Percentiles rank a stretch among this genome's conserved stretches.
Evolutionary conservation across 1,140 invertebrate genomes (phyloP).

Genomic region (Danaus plexippus): DNA sequence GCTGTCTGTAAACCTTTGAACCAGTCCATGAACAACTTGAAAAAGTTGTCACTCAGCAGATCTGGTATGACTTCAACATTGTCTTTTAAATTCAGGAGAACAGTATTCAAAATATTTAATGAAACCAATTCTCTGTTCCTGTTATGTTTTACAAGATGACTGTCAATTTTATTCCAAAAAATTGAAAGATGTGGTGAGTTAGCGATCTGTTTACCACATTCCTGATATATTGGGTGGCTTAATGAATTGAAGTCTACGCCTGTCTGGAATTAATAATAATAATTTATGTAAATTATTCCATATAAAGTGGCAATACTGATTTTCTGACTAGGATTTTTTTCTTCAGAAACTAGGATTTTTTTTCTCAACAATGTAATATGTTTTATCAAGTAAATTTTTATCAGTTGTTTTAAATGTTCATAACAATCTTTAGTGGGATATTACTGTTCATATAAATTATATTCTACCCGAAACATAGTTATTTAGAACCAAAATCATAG

Average conservation of each 20-base stretch:
- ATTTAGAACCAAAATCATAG: too few relatives aligned
- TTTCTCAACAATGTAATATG: too few relatives aligned
- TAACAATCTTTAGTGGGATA: too few relatives aligned
- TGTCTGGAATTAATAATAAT: conserved; percentile 61
- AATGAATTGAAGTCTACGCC: conserved; percentile 72
- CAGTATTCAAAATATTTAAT: conserved; percentile 68
- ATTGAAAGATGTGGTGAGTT: conserved; percentile 59
- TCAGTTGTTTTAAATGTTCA: too few relatives aligned
- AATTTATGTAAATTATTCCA: conserved; percentile 7
- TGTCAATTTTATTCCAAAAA: conserved; percentile 75
- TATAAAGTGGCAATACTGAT: too few relatives aligned
- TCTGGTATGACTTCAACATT: conserved; percentile 64
- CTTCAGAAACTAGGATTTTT: too few relatives aligned
- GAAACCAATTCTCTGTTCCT: conserved; percentile 73
- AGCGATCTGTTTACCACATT: conserved; percentile 69
- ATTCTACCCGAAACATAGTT: too few relatives aligned
- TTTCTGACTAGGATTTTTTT: too few relatives aligned
- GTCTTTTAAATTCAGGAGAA: conserved; percentile 67
- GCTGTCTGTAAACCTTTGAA: conserved; percentile 69
- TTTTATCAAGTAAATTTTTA: too few relatives aligned
- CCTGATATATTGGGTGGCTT: conserved; percentile 75
- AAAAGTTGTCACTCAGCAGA: conserved; percentile 72
- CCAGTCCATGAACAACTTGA: conserved; percentile 72
- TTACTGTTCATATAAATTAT: too few relatives aligned
- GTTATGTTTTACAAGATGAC: conserved; percentile 73